A percentile compares a stretch with the other conserved stretches of the same genome.
These are phyloP conservation scores for Hippocampus kuda DNA, from an alignment of 2,797 vertebrate genomes.

Conservation along the genomic window DNA sequence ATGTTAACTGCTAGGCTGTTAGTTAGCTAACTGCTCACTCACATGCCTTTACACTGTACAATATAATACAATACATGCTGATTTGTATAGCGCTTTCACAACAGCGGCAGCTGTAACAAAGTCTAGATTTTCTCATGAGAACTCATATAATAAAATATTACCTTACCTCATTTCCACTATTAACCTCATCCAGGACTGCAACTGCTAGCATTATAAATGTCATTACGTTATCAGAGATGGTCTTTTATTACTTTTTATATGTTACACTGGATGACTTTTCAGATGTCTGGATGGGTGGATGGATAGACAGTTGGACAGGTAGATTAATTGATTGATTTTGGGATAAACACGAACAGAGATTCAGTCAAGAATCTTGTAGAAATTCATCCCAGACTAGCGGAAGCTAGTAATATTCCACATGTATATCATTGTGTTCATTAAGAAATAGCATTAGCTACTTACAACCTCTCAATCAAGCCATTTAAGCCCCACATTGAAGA, in stretches of 20 bases:
- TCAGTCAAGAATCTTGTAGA: too few species aligned
- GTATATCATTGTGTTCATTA: not conserved
- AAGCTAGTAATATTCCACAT: not conserved
- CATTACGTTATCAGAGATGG: too few species aligned
- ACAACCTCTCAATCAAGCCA: not conserved
- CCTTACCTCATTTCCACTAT: too few species aligned
- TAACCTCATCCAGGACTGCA: too few species aligned
- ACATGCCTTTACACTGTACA: not conserved
- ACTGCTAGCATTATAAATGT: not conserved
- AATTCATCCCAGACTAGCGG: not conserved
- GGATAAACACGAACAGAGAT: not conserved
- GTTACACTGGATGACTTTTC: too few species aligned
- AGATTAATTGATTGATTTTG: not conserved
- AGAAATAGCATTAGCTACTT: constrained; percentile 2
- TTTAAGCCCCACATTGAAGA: not conserved
- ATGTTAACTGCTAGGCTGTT: not conserved
- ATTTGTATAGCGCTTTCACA: too few species aligned
- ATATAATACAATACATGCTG: too few species aligned
- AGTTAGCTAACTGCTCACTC: not conserved
- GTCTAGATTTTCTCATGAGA: not conserved
- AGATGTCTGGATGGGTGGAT: too few species aligned
- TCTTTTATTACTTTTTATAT: too few species aligned
- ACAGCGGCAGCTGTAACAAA: too few species aligned
- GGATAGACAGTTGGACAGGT: too few species aligned
- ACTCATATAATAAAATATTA: not conserved